Evolutionary conservation across 2,113 vertebrate genomes (phyloP).

Genomic region (Colossoma macropomum): DNA sequence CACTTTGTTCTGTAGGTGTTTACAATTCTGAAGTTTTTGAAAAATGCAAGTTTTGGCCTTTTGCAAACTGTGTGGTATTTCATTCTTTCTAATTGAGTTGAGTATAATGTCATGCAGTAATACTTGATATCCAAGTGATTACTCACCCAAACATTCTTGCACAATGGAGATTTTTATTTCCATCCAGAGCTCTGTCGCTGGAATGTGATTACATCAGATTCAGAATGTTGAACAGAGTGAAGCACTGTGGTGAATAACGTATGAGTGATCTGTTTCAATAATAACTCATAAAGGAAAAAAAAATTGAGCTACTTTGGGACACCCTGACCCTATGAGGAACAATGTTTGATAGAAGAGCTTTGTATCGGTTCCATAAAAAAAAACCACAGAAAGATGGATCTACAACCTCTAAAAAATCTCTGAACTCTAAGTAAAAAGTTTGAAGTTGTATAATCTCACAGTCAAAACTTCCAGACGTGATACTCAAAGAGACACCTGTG

Average conservation of each 20-base stretch:
- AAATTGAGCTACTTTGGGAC: not conserved
- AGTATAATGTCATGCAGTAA: not conserved
- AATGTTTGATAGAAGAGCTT: too few species aligned
- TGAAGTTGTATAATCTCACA: not conserved
- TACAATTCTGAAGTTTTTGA: not conserved
- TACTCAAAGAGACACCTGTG: not conserved
- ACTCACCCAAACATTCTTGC: not conserved
- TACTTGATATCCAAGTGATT: conserved; percentile 33
- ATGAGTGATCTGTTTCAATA: not conserved
- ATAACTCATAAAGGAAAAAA: not conserved
- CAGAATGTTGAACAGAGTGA: conserved; percentile 10
- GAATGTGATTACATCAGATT: conserved; percentile 42
- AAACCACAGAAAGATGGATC: too few species aligned
- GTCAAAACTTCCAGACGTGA: not conserved
- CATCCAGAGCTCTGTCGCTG: conserved; percentile 22
- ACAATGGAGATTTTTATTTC: conserved; percentile 34
- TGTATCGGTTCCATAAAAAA: too few species aligned
- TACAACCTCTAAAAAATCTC: too few species aligned
- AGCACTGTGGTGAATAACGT: not conserved
- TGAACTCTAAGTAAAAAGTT: not conserved
- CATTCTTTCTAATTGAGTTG: not conserved
- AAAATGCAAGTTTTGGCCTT: not conserved
- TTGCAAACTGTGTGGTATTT: not conserved
- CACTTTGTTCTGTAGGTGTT: too few species aligned
- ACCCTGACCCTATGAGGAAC: not conserved